phyloP scores from a whole-genome alignment of 2,888 invertebrate species.

The Trichacis sp. region DNA sequence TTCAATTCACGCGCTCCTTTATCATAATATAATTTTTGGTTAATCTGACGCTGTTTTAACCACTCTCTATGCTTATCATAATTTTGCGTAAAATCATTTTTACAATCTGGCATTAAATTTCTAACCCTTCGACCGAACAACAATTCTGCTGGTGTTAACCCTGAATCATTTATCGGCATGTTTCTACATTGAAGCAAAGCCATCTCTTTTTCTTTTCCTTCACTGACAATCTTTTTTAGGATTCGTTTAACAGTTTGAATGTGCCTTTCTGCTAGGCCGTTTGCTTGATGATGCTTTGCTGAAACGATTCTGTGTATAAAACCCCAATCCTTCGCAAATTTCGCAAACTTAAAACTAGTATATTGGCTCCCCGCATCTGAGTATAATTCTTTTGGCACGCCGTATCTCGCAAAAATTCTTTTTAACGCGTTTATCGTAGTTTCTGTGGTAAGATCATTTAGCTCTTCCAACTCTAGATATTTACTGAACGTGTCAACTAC shows the following conservation, averaged over 20 bases:
- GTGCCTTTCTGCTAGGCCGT: slow-evolving; percentile 26
- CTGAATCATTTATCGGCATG: slow-evolving; percentile 33
- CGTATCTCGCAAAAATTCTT: slow-evolving; percentile 25
- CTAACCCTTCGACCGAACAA: too few species aligned
- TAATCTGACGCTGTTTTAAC: too few species aligned
- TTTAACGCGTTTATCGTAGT: slow-evolving; percentile 20
- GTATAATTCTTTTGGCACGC: slow-evolving; percentile 25
- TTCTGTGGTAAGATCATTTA: slow-evolving; percentile 3
- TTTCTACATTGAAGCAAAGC: slow-evolving; percentile 39
- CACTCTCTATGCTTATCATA: too few species aligned
- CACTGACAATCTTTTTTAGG: slow-evolving; percentile 10
- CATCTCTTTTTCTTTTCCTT: slow-evolving; percentile 25
- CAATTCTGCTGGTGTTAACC: slow-evolving; percentile 31
- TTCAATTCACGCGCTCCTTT: too few species aligned
- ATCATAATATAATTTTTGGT: too few species aligned
- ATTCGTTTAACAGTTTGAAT: slow-evolving; percentile 33
- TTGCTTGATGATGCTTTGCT: slow-evolving; percentile 29
- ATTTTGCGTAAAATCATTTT: too few species aligned
- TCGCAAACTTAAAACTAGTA: slow-evolving; percentile 16
- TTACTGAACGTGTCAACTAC: slow-evolving; percentile 45
- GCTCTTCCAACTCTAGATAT: slow-evolving; percentile 8
- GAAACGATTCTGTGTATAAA: slow-evolving; percentile 18
- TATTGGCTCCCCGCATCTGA: slow-evolving; percentile 33
- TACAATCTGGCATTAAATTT: too few species aligned
- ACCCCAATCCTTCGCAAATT: slow-evolving; percentile 27